Base-by-base conservation (phyloP, 2,113 vertebrate species). In the Leucosticte australis region DNA sequence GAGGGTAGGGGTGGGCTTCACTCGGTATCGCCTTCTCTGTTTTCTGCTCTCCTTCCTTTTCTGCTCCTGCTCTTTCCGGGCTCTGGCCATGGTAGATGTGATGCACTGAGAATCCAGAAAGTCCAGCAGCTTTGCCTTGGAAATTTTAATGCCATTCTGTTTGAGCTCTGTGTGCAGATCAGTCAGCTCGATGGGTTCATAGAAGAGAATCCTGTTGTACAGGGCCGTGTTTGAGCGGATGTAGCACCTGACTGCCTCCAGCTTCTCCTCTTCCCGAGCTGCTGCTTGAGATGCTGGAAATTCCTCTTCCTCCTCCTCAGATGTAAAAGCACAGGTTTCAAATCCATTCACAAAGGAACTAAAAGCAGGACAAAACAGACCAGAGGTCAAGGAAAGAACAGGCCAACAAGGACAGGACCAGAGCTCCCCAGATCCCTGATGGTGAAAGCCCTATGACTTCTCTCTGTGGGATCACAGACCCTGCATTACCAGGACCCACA, bases 71-170 rank as follows among this genome's bases (percentile, higher is more conserved):
- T 98, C 68, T 41, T 97, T 98, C 37, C 98, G 97, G 4, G 98
- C 98, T n/a, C 98, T 93, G 4, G 99, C 99, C 0, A 98, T 99
- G 79, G 99, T 99, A 81, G 98, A 98, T 20, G 99, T 99, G 92
- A 99, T 98, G 75, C 99, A 99, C 77, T 99, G 99, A 47, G 98
- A 97, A 68, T 99, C 99, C 79, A 99, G 97, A 84, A 99, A 99
- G 92, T 99, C 98, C 76, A 99, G 91, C 78, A 99, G 98, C 93
- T 98, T 99, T 82, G 98, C 96, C 4, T 97, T 96, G 9, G 98
- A 98, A 59, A 99, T 93, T 15, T 95, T 98, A 90, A 99, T 98
- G 67, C 99, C 99, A 0, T 98, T 98, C 7, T 97, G 97, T 88
- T 98, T 98, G 89, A 99, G 98, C 24, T 97, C 97, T 8, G 97